These are phyloP conservation scores for Gambusia affinis DNA, from an alignment of 2,113 vertebrate genomes.

Conservation along the genomic window DNA sequence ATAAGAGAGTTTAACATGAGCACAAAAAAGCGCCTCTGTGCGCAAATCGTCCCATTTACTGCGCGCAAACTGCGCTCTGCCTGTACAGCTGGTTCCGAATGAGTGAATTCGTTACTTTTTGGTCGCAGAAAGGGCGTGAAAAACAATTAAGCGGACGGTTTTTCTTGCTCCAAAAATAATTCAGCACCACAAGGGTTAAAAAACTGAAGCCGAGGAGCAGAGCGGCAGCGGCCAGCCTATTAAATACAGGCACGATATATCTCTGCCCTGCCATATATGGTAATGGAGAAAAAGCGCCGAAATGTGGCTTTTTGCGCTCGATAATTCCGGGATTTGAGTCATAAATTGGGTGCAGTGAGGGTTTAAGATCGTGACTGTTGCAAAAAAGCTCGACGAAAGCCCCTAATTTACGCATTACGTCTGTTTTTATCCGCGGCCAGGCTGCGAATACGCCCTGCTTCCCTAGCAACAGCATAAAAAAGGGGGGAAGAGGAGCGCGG, in stretches of 20 bases:
- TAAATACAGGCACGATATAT: slow-evolving; percentile 74
- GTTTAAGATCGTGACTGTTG: background rate
- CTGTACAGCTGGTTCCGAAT: background rate
- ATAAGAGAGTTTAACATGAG: slow-evolving; percentile 51
- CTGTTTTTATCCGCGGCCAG: slow-evolving; percentile 67
- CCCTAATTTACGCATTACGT: slow-evolving; percentile 25
- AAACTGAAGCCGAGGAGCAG: slow-evolving; percentile 52
- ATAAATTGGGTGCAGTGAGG: slow-evolving; percentile 16
- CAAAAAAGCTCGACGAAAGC: slow-evolving; percentile 36
- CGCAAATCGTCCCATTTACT: background rate
- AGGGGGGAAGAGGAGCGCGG: slow-evolving; percentile 3
- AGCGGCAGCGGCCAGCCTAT: slow-evolving; percentile 79
- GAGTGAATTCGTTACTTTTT: background rate
- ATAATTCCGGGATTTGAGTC: slow-evolving; percentile 45
- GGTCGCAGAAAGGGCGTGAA: background rate
- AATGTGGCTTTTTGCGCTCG: slow-evolving; percentile 49
- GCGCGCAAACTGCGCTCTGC: slow-evolving; percentile 1
- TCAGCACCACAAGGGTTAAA: slow-evolving; percentile 81
- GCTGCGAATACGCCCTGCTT: slow-evolving; percentile 79
- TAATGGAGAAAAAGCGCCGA: slow-evolving; percentile 68
- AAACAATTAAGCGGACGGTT: slow-evolving; percentile 15
- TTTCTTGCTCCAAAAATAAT: slow-evolving; percentile 63
- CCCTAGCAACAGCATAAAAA: slow-evolving; percentile 77
- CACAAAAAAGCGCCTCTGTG: background rate
- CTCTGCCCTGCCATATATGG: slow-evolving; percentile 83